Evolutionary conservation across 2,888 invertebrate species (phyloP).

Genomic region (Chymomyza fuscimana): DNA sequence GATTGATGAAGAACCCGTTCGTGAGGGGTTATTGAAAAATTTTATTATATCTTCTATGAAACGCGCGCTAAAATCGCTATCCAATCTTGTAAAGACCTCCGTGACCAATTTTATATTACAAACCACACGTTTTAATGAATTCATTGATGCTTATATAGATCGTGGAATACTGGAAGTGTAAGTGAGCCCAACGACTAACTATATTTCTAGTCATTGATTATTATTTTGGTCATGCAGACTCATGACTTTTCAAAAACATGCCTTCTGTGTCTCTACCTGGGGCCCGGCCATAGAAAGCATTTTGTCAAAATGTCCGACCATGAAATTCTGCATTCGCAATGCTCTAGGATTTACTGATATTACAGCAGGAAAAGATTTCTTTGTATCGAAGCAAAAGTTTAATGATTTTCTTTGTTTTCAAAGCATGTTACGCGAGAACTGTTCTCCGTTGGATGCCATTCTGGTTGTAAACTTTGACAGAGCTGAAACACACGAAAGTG

Average conservation of each 20-base stretch:
- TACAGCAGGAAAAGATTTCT: conserved; percentile 79
- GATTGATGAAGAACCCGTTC: conserved; percentile 60
- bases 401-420: conserved; percentile 68
- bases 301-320: conserved; percentile 82
- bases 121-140: conserved; percentile 70
- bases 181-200: conserved; percentile 15
- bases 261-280: conserved; percentile 82
- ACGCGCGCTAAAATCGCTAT: conserved; percentile 66
- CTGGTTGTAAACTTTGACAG: conserved; percentile 75
- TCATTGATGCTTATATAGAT: conserved; percentile 67
- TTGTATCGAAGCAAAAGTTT: conserved; percentile 70
- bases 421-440: conserved; percentile 62
- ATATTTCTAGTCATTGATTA: background rate
- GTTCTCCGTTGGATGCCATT: conserved; percentile 70
- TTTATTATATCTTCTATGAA: conserved; percentile 66
- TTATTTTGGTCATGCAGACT: too few relatives aligned
- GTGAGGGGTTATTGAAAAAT: conserved; percentile 46
- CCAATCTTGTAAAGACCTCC: conserved; percentile 70
- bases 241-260: conserved; percentile 58
- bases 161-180: conserved; percentile 73
- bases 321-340: conserved; percentile 84
- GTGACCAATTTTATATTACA: conserved; percentile 76
- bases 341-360: conserved; percentile 83
- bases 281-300: conserved; percentile 83
- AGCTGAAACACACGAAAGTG: background rate